These are phyloP conservation scores for Tenualosa ilisha DNA, from an alignment of 2,797 vertebrate genomes.

Conservation along the genomic window DNA sequence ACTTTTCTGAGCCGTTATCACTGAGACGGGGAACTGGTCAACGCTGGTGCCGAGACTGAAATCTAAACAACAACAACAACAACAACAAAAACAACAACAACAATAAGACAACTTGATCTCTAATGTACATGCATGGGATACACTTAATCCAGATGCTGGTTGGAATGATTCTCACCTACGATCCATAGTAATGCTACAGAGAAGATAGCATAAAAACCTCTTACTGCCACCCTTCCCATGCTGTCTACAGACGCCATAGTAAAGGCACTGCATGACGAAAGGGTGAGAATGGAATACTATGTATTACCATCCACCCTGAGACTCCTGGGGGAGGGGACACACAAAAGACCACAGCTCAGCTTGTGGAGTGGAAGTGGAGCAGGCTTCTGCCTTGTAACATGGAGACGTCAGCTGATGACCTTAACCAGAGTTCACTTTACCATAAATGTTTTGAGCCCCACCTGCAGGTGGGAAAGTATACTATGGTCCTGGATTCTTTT, in stretches of 20 bases:
- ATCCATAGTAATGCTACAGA: no score
- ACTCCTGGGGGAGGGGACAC: background rate
- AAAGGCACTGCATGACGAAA: background rate
- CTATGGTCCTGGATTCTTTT: background rate
- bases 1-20: background rate
- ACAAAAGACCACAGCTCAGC: background rate
- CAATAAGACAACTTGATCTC: background rate
- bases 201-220: background rate
- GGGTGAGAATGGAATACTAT: no score
- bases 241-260: background rate
- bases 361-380: background rate
- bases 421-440: background rate
- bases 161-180: no score
- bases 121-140: background rate
- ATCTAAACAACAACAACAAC: background rate
- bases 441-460: background rate
- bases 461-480: background rate
- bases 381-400: background rate
- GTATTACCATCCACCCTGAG: background rate
- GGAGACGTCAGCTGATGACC: background rate
- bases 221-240: background rate
- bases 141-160: background rate
- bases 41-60: background rate
- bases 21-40: constrained; percentile 18
- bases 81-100: background rate